These are phyloP conservation scores for Volucella inanis DNA, from an alignment of 2,888 invertebrate species.

Conservation along the genomic window DNA sequence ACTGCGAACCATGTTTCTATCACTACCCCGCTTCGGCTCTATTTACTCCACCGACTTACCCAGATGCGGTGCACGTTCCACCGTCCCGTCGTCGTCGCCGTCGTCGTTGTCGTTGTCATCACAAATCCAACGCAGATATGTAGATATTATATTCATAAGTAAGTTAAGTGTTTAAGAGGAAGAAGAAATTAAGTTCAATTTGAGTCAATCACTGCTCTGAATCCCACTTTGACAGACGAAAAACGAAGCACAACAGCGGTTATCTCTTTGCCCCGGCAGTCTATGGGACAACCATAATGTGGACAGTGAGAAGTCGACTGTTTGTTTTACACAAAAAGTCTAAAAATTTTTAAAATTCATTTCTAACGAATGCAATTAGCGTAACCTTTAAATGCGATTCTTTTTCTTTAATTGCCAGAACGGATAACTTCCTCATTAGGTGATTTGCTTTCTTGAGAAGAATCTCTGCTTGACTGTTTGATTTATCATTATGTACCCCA, in stretches of 20 bases:
- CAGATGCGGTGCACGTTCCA: conserved; percentile 22
- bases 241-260: conserved; percentile 34
- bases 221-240: conserved; percentile 75
- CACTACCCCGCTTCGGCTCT: conserved; percentile 1
- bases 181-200: conserved; percentile 79
- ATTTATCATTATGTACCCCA: conserved; percentile 4
- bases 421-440: conserved; percentile 40
- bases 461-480: background rate
- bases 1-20: conserved; percentile 24
- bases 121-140: conserved; percentile 60
- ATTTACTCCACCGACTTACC: background rate
- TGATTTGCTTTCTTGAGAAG: conserved; percentile 7
- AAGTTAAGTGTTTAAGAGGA: conserved; percentile 78
- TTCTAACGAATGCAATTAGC: conserved; percentile 68
- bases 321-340: background rate
- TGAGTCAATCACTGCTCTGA: conserved; percentile 78
- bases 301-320: conserved; percentile 49
- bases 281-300: conserved; percentile 33
- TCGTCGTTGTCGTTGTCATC: conserved; percentile 9
- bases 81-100: conserved; percentile 19
- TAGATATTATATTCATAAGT: conserved; percentile 75
- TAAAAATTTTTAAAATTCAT: conserved; percentile 12
- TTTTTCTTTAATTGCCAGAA: conserved; percentile 38
- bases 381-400: conserved; percentile 64
- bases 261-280: conserved; percentile 9